Evolutionary conservation across 35 echinoderm and acorn worm genomes (phyloP).

Genomic region (Strongylocentrotus purpuratus): DNA sequence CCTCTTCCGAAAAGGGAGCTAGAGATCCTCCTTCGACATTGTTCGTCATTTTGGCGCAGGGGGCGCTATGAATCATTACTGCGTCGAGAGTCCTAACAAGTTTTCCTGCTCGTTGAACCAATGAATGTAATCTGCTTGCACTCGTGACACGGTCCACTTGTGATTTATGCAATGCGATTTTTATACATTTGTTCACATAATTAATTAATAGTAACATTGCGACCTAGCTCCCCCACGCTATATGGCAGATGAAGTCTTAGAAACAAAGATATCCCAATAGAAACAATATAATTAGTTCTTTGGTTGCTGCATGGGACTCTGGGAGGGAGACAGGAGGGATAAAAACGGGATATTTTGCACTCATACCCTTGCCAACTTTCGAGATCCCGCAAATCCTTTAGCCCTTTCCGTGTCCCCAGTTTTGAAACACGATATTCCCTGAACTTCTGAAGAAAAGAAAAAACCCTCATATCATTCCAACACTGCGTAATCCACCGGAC

Average conservation of each 20-base stretch:
- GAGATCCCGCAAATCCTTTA: neutral
- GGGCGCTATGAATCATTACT: neutral
- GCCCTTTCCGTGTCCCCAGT: conserved; percentile 23
- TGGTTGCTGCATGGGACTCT: neutral
- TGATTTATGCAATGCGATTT: neutral
- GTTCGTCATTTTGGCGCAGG: neutral
- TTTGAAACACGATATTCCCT: conserved; percentile 23
- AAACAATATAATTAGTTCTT: neutral
- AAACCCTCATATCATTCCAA: neutral
- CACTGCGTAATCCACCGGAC: neutral
- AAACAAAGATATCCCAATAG: neutral
- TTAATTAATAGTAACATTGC: too few relatives aligned
- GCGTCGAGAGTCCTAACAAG: too few relatives aligned
- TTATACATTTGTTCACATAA: too few relatives aligned
- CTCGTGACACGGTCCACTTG: neutral
- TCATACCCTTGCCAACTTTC: neutral
- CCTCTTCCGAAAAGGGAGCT: too few relatives aligned
- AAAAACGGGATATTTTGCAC: neutral
- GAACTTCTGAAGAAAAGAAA: too few relatives aligned
- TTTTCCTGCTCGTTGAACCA: neutral
- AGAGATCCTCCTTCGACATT: neutral
- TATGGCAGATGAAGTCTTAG: neutral
- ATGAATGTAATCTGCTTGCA: neutral
- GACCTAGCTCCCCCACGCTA: too few relatives aligned
- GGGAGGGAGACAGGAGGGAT: neutral